Evolutionary conservation across 2,797 vertebrate genomes (phyloP), one percentile per base, ranked within the genome.

Genomic region (Intellagama lesueurii): DNA sequence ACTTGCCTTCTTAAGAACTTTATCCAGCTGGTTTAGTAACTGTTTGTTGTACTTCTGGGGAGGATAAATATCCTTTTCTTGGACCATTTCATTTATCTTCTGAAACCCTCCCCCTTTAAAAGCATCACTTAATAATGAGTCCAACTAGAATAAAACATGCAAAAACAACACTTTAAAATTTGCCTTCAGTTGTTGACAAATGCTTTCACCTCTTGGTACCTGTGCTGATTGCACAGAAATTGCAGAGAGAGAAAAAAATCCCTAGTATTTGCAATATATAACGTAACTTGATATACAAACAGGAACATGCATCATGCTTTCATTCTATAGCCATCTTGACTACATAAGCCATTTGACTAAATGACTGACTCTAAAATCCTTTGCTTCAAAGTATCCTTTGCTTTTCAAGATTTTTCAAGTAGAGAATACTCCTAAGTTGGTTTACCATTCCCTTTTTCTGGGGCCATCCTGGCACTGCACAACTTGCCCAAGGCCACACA

Each of bases 11-110:
- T 94, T 96, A 79, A 97, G 93, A 19, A 93, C 86, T 94, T 94
- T 96, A 72, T 98, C 97, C 9, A 98, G 90, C 75, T 95, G 95
- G 19, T 83, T 93, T 24, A 97, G 91, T 3, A 97, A 91, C 56
- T 93, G 95, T 22, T 90, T 69, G 0, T 94, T 94, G 17, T 94
- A 96, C 91, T 95, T 97, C 92, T 98, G 96, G 90, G 93, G 93
- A 82, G 93, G 87, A 0, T 88, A 89, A 60, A 88, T 89, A 75
- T 91, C 90, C 84, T 60, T 92, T 87, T 93, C 94, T 83, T 95
- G 92, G 89, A 98, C 93, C 26, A 97, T 93, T 35, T 97, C 93
- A 0, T 87, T 87, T 85, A 98, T 93, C 94, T 93, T 95, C 92
- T 96, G 90, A 95, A 96, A 97, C 1, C 95, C 95, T 83, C 96